phyloP scores from a whole-genome alignment of 2,797 vertebrate genomes.

The Acropternis orthonyx region DNA sequence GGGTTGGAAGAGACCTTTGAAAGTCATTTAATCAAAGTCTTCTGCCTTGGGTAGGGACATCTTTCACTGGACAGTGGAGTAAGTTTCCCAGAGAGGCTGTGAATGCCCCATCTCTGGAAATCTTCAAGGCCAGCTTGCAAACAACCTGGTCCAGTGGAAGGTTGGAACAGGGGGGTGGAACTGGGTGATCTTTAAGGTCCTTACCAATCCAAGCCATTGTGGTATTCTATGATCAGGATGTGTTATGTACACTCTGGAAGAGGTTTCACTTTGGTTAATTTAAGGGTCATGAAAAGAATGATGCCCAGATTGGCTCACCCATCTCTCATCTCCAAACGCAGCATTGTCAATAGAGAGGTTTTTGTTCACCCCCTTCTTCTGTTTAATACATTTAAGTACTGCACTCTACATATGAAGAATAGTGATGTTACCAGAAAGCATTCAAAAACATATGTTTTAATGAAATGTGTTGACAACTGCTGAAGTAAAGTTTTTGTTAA shows the following conservation, averaged over 20 bases:
- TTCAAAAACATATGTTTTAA: conserved; percentile 70
- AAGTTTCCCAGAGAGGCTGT: background rate
- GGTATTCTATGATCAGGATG: background rate
- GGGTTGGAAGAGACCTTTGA: background rate
- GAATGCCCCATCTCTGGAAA: background rate
- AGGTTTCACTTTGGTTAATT: background rate
- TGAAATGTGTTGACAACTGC: conserved; percentile 76
- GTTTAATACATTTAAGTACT: conserved; percentile 72
- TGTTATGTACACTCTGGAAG: accelerated
- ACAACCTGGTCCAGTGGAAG: background rate
- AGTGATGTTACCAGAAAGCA: conserved; percentile 60
- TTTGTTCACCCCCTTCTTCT: background rate
- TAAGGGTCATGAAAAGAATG: background rate
- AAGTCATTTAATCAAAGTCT: background rate
- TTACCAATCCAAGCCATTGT: background rate
- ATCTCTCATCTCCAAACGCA: conserved; percentile 1
- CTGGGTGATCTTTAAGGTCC: background rate
- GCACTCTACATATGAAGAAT: conserved; percentile 66
- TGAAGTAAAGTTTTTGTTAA: conserved; percentile 76
- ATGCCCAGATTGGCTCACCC: background rate
- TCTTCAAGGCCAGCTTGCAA: background rate
- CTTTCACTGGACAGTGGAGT: background rate
- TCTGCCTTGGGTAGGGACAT: background rate
- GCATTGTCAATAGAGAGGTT: background rate
- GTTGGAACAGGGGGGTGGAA: accelerated